Evolutionary conservation across 2,888 invertebrate species (phyloP).

Genomic region (Coleophora flavipennella): DNA sequence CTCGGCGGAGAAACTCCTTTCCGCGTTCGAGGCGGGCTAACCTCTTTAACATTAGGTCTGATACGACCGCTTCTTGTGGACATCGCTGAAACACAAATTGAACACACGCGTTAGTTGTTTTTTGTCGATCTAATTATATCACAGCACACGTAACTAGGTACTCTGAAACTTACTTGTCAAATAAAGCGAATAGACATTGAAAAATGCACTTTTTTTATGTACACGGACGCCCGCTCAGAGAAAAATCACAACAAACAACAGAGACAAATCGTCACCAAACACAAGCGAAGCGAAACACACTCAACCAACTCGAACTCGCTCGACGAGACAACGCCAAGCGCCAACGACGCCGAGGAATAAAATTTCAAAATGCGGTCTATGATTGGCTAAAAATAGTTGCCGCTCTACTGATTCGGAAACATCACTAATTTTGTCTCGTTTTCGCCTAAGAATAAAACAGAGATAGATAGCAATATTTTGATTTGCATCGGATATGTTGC

Average conservation of each 20-base stretch:
- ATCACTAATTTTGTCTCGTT: constrained; percentile 10
- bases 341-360: constrained; percentile 54
- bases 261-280: constrained; percentile 18
- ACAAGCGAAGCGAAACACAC: constrained; percentile 23
- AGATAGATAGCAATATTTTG: constrained; percentile 11
- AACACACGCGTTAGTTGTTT: constrained; percentile 16
- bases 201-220: constrained; percentile 8
- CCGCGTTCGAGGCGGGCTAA: constrained; percentile 47
- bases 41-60: constrained; percentile 39
- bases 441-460: constrained; percentile 8
- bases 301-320: neutral
- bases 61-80: constrained; percentile 58
- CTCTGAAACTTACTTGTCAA: constrained; percentile 39
- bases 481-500: constrained; percentile 8
- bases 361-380: constrained; percentile 44
- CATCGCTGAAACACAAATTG: constrained; percentile 33
- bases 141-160: constrained; percentile 32
- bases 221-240: constrained; percentile 10
- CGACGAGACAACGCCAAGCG: constrained; percentile 39
- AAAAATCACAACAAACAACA: constrained; percentile 14
- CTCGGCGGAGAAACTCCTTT: constrained; percentile 55
- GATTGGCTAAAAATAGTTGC: constrained; percentile 52
- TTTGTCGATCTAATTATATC: constrained; percentile 39
- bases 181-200: constrained; percentile 12
- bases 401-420: constrained; percentile 22